These are phyloP conservation scores for Larimichthys polyactis DNA, from an alignment of 2,113 vertebrate species.

Conservation along the genomic window DNA sequence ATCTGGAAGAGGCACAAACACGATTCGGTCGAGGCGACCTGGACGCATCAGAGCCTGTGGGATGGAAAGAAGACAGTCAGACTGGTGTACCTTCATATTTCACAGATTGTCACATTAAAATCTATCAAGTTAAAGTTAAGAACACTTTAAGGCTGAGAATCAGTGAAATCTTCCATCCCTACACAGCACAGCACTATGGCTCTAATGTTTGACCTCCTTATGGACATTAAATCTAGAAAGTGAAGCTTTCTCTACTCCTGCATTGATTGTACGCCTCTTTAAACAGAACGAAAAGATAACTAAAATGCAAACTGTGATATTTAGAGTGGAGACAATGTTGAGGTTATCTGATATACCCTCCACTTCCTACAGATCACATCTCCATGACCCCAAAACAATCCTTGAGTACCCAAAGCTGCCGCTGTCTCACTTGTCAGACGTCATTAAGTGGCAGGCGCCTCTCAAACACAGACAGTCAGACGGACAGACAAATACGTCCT, in stretches of 20 bases:
- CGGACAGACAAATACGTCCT: slow-evolving; percentile 47
- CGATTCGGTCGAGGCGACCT: slow-evolving; percentile 94
- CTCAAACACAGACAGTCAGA: slow-evolving; percentile 63
- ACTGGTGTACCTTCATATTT: slow-evolving; percentile 11
- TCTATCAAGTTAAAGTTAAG: neutral
- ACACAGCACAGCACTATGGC: neutral
- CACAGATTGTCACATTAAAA: slow-evolving; percentile 2
- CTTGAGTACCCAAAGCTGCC: slow-evolving; percentile 65
- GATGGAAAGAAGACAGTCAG: slow-evolving; percentile 27
- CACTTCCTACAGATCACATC: slow-evolving; percentile 76
- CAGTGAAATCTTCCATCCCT: neutral
- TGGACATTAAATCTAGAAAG: neutral
- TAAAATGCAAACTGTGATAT: slow-evolving; percentile 50
- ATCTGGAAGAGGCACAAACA: slow-evolving; percentile 95
- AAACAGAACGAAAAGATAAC: slow-evolving; percentile 11
- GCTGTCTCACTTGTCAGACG: slow-evolving; percentile 75
- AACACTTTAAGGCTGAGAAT: neutral
- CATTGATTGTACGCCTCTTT: neutral
- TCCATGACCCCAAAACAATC: slow-evolving; percentile 76
- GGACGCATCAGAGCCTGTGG: slow-evolving; percentile 95
- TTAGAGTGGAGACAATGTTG: slow-evolving; percentile 51
- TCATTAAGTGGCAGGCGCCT: slow-evolving; percentile 76
- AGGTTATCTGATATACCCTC: slow-evolving; percentile 65
- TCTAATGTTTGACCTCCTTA: slow-evolving; percentile 45
- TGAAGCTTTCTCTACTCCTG: neutral